Percentiles rank a stretch among this genome's conserved stretches.
Evolutionary conservation across 2,113 vertebrate genomes (phyloP).

Genomic region (Thamnophis sirtalis): DNA sequence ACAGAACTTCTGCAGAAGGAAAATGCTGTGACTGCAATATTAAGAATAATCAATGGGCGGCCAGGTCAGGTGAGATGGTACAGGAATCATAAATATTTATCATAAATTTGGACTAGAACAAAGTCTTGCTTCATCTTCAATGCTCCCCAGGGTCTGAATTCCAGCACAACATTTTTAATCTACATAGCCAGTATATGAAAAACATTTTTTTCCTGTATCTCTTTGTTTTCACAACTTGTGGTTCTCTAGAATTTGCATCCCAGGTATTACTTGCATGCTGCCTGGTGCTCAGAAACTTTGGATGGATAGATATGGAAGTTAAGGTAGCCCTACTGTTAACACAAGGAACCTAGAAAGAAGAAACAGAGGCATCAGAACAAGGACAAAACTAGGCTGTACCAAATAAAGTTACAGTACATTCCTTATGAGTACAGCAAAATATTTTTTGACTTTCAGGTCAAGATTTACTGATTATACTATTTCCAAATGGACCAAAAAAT

Average conservation of each 20-base stretch:
- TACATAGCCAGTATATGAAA: not conserved
- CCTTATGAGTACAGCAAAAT: not conserved
- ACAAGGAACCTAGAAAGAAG: not conserved
- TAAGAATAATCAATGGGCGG: constrained; percentile 66
- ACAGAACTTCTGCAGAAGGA: constrained; percentile 66
- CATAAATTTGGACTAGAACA: not conserved
- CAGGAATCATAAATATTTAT: not conserved
- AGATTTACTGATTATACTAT: not conserved
- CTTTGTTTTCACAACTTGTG: not conserved
- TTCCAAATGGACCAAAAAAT: not conserved
- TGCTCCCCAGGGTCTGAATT: not conserved
- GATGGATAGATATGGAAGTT: not conserved
- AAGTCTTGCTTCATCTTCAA: not conserved
- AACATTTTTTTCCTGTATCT: not conserved
- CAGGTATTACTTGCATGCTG: not conserved
- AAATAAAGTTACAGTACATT: not conserved
- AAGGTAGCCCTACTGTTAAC: not conserved
- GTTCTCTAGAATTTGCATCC: not conserved
- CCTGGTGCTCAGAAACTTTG: not conserved
- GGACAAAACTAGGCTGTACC: not conserved
- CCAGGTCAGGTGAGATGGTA: constrained; percentile 66
- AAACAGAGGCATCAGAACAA: not conserved
- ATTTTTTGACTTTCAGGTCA: not conserved
- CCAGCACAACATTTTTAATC: not conserved
- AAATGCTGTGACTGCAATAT: constrained; percentile 67